Percentiles rank a stretch among this genome's conserved stretches.
Conservation (phyloP, 2,113 vertebrate species). For the Bufo gargarizans region DNA sequence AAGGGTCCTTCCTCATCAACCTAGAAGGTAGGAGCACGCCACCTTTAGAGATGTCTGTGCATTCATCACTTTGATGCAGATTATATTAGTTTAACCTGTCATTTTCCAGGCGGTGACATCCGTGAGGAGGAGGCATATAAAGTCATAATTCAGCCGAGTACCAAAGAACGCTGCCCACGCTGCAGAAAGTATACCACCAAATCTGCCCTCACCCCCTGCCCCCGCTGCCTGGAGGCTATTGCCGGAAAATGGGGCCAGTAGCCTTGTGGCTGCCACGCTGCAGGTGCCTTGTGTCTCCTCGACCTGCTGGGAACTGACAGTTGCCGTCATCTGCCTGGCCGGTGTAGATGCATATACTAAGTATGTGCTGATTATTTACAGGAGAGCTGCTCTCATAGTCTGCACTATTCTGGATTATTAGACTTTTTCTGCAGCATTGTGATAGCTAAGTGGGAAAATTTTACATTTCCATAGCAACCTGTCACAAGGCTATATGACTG, state of each 20-base stretch:
- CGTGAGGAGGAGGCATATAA: conserved; percentile 84
- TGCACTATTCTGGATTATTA: background rate
- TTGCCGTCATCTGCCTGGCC: background rate
- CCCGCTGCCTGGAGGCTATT: conserved; percentile 80
- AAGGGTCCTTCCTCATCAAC: conserved; percentile 90
- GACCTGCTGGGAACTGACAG: background rate
- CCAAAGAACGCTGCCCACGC: conserved; percentile 83
- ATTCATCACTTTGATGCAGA: background rate
- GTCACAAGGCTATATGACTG: no score
- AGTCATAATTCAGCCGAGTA: conserved; percentile 76
- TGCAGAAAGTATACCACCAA: conserved; percentile 82
- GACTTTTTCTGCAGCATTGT: background rate
- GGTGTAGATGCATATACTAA: background rate
- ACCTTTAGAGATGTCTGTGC: background rate
- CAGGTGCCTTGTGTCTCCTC: background rate
- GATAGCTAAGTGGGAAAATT: no score
- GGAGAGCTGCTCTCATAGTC: background rate
- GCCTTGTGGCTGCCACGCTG: no score
- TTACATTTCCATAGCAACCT: no score
- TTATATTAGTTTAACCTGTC: background rate
- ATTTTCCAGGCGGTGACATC: conserved; percentile 81
- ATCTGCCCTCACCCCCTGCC: conserved; percentile 78
- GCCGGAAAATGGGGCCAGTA: conserved; percentile 63
- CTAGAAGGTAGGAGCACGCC: conserved; percentile 82
- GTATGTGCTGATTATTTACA: background rate